Percentiles rank a stretch among this genome's conserved stretches.
phyloP scores from a whole-genome alignment of 2,797 vertebrate genomes.

The Molossus alvarezi region DNA sequence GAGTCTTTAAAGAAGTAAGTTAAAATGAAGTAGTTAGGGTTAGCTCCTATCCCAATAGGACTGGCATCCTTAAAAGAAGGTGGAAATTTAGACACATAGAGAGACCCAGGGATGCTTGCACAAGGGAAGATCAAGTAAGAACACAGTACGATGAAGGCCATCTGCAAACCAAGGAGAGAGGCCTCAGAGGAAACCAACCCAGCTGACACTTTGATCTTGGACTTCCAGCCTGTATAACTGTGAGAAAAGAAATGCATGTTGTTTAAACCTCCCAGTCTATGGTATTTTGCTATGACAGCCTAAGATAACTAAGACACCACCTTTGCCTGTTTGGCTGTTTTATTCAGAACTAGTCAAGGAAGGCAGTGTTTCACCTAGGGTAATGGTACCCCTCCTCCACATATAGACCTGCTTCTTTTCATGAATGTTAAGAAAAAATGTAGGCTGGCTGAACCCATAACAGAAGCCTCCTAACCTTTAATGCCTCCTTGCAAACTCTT shows the following conservation, averaged over 20 bases:
- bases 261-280: neutral
- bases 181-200: neutral
- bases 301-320: neutral
- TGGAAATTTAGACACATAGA: neutral
- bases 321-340: constrained; percentile 2
- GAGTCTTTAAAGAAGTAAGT: neutral
- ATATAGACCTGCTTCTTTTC: constrained; percentile 26
- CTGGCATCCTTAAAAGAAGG: neutral
- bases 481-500: neutral
- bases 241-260: neutral
- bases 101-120: neutral
- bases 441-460: constrained; percentile 39
- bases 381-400: neutral
- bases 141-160: neutral
- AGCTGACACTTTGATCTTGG: neutral
- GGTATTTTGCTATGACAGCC: neutral
- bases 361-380: neutral
- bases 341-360: neutral
- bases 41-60: neutral
- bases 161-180: neutral
- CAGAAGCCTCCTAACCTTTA: constrained; percentile 1
- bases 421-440: constrained; percentile 34
- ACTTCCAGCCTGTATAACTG: neutral
- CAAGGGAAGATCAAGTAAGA: neutral
- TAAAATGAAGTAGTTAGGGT: neutral